Base-by-base conservation (phyloP, 2,797 vertebrate species). In the Hafferia zeledoni region DNA sequence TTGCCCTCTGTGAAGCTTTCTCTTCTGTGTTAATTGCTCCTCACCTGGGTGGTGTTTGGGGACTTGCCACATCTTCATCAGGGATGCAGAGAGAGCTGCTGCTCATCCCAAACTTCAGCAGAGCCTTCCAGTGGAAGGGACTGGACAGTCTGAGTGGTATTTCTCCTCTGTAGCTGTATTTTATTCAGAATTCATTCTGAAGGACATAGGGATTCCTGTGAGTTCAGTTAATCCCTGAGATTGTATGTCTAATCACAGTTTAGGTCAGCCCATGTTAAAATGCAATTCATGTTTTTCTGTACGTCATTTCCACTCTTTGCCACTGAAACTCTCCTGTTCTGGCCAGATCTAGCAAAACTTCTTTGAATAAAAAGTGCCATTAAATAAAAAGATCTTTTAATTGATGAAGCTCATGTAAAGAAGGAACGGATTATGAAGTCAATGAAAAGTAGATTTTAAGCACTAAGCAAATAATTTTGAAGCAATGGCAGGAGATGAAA, bases 241-340 rank as follows among this genome's bases (percentile, higher is more conserved):
- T 69, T 23, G 41, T 71, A 64, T n/a, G 18, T 94, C 92, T 93
- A 93, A 85, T 85, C 87, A 77, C 13, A 55, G 65, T 37, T 89
- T 44, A 65, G 33, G 5, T 83, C 60, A 87, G 81, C n/a, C 70
- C 28, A 20, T 33, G 52, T 20, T 46, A 70, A 86, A 59, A 18
- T 43, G 33, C 9, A 69, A 17, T 63, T 86, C 25, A 23, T 64
- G 17, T 64, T 95, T 82, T 69, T 6, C 67, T 52, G 17, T 55
- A 39, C 0, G 0, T 53, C n/a, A 65, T 53, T 67, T 72, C 28
- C 30, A 28, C 33, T 35, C n/a, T 11, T 89, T 71, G 30, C 37
- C 33, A 13, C 35, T 16, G 47, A 87, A 92, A 81, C 11, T 78
- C 31, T 47, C 43, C 53, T 41, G 5, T 70, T 91, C 67, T 71